A percentile compares a stretch with the other conserved stretches of the same genome.
These are phyloP conservation scores for Chroicocephalus ridibundus DNA, from an alignment of 2,113 vertebrate genomes.

Conservation along the genomic window DNA sequence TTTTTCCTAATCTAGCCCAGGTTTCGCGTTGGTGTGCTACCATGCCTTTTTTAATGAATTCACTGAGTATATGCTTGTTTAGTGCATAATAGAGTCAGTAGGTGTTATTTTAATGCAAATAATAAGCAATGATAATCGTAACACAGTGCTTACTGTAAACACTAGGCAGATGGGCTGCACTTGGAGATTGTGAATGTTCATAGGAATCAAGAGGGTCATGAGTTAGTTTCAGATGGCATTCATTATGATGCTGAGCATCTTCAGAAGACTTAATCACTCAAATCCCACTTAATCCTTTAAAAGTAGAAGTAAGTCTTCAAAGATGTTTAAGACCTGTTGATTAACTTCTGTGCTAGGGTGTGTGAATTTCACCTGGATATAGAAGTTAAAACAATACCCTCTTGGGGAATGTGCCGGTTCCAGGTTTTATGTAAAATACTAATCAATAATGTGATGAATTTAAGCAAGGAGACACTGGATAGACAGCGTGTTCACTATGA, in stretches of 20 bases:
- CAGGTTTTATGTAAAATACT: neutral
- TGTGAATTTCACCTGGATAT: neutral
- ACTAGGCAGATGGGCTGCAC: neutral
- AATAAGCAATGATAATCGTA: neutral
- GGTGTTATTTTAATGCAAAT: neutral
- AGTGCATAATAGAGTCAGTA: neutral
- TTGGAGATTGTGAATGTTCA: neutral
- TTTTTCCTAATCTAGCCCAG: neutral
- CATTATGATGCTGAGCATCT: neutral
- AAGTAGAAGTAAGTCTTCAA: neutral
- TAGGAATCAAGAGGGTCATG: neutral
- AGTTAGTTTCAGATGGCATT: neutral
- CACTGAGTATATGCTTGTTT: neutral
- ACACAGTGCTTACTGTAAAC: neutral
- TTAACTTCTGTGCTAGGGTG: neutral
- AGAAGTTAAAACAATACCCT: neutral
- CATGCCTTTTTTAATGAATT: neutral
- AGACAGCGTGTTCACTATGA: neutral
- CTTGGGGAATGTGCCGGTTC: neutral
- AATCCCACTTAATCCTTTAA: neutral
- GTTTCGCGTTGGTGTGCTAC: neutral
- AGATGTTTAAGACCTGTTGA: neutral
- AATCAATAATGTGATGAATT: neutral
- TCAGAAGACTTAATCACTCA: neutral
- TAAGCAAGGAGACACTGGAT: neutral